These are phyloP conservation scores for Apodemia duryi DNA, from an alignment of 2,888 invertebrate species.

Conservation along the genomic window DNA sequence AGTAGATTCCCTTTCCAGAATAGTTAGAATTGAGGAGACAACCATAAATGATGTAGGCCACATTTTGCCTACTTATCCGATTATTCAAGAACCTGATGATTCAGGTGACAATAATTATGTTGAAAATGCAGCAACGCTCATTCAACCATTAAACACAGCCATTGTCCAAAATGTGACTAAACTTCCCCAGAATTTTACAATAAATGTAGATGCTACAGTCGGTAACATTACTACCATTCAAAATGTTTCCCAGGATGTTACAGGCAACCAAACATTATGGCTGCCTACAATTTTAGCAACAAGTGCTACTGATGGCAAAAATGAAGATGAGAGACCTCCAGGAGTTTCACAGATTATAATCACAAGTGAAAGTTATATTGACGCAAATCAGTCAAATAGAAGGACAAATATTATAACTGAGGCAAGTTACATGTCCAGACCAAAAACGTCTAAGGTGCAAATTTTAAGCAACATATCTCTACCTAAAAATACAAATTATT, in stretches of 20 bases:
- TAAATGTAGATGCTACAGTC: conserved; percentile 69
- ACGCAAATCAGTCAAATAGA: conserved; percentile 49
- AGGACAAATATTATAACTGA: conserved; percentile 65
- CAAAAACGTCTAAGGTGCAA: conserved; percentile 70
- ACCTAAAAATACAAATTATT: conserved; percentile 63
- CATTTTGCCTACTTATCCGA: conserved; percentile 53
- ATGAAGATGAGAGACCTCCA: conserved; percentile 58
- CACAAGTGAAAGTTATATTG: conserved; percentile 68
- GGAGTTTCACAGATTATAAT: conserved; percentile 71
- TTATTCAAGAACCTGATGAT: conserved; percentile 64
- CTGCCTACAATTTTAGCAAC: conserved; percentile 68
- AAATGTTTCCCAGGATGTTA: conserved; percentile 68
- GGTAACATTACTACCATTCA: conserved; percentile 70
- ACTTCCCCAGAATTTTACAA: conserved; percentile 70
- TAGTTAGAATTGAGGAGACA: conserved; percentile 66
- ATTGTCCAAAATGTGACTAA: conserved; percentile 72
- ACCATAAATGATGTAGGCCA: conserved; percentile 58
- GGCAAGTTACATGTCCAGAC: conserved; percentile 57
- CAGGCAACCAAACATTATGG: conserved; percentile 68
- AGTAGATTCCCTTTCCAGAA: conserved; percentile 61
- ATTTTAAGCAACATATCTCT: conserved; percentile 73
- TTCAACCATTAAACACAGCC: conserved; percentile 66
- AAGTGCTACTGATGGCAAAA: conserved; percentile 56
- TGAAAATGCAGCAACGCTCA: conserved; percentile 62
- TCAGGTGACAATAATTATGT: conserved; percentile 61